These are phyloP conservation scores for Macaria notata DNA, from an alignment of 2,888 invertebrate genomes.

Conservation along the genomic window DNA sequence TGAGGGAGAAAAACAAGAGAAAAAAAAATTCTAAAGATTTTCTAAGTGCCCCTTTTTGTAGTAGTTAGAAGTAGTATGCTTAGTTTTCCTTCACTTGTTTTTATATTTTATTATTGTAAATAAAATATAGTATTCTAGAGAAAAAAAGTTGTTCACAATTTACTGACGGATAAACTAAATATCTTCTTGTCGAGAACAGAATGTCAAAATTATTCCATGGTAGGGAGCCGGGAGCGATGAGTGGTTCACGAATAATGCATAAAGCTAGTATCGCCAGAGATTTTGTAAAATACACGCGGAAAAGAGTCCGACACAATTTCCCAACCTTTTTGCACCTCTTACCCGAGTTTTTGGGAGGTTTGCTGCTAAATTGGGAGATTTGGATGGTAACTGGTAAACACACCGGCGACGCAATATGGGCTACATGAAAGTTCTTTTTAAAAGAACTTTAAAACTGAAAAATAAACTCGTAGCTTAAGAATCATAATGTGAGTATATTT, in stretches of 20 bases:
- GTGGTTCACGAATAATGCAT: slow-evolving; percentile 21
- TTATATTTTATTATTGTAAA: too few relatives aligned
- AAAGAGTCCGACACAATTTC: slow-evolving; percentile 23
- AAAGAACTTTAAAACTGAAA: neutral
- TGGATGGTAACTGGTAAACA: slow-evolving; percentile 4
- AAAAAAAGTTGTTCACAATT: too few relatives aligned
- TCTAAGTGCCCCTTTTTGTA: too few relatives aligned
- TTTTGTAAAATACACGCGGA: slow-evolving; percentile 30
- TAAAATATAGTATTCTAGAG: too few relatives aligned
- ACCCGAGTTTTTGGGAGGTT: slow-evolving; percentile 8
- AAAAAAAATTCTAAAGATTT: too few relatives aligned
- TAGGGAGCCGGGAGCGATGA: slow-evolving; percentile 3
- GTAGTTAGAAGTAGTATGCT: too few relatives aligned
- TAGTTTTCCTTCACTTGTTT: too few relatives aligned
- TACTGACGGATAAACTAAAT: too few relatives aligned
- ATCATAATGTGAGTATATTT: too few relatives aligned
- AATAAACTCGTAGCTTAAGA: too few relatives aligned
- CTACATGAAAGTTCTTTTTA: slow-evolving; percentile 3
- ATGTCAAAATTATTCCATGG: slow-evolving; percentile 1
- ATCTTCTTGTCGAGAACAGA: neutral
- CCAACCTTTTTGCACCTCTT: slow-evolving; percentile 29
- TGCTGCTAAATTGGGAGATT: slow-evolving; percentile 8
- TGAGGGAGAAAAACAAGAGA: too few relatives aligned
- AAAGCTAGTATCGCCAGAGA: slow-evolving; percentile 25
- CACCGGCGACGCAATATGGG: slow-evolving; percentile 3